Evolutionary conservation across 64 coral and sea anemone species (phyloP), one percentile per base, ranked within the genome.

Genomic region (Montipora efflorescens): DNA sequence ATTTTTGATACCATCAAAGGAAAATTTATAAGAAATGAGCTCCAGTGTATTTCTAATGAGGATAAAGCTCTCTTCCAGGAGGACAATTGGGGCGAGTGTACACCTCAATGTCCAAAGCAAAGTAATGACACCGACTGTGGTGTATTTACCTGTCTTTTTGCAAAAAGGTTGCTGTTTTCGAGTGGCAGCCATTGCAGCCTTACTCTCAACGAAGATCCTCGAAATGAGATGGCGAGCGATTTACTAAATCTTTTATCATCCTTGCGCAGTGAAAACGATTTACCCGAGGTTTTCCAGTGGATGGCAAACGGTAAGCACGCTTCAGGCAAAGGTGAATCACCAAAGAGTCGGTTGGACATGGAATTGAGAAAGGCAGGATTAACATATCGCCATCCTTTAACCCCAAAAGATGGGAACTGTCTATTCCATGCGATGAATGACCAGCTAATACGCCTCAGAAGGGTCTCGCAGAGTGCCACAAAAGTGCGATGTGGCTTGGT

Each of bases 361-460:
- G 50, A 58, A 11, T 19, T 21, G 13, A 2, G 59, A 55, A 6
- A 55, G 5, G 52, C 52, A 55, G 52, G 52, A 10, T 10, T 55
- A 7, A 55, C 52, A 10, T 82, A 59, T 22, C 48, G 28, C 52
- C 58, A 57, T 13, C 82, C 64, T 28, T 5, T 45, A 52, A 85
- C 58, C 59, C 82, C 61, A 2, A 28, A 45, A 67, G 0, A 47
- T 43, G 82, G 82, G 9, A 85, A 85, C n/a, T 67, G 82, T 67
- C 68, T 85, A 67, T 85, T 85, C 82, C 82, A 85, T 36, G 82
- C 59, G 0, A 67, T 85, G 9, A 69, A 48, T 46, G 82, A 85
- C 47, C 61, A 85, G n/a, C 82, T 70, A 51, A 22, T 67, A 68
- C 82, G 82, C 20, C 82, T 67, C 3, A 1, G 51, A 12, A 67